These are phyloP conservation scores for Drosophila santomea DNA, from an alignment of 1,140 invertebrate genomes.

Conservation along the genomic window DNA sequence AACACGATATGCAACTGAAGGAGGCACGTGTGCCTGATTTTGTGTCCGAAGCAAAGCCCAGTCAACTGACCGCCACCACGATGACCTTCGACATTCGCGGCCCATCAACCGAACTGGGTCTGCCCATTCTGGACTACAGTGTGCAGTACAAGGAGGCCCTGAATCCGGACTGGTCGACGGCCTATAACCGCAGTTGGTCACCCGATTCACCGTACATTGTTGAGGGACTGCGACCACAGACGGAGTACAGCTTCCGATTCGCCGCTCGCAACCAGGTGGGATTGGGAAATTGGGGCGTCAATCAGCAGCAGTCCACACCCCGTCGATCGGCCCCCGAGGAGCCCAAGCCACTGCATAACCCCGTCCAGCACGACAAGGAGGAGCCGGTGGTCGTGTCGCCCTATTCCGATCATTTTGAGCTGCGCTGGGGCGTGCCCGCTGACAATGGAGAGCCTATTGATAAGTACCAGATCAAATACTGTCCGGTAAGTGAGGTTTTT, in stretches of 20 bases:
- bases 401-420: slow-evolving; percentile 91
- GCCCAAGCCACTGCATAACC: slow-evolving; percentile 80
- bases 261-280: slow-evolving; percentile 94
- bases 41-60: slow-evolving; percentile 86
- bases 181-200: slow-evolving; percentile 91
- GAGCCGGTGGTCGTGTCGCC: slow-evolving; percentile 83
- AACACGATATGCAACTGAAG: slow-evolving; percentile 89
- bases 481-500: slow-evolving; percentile 87
- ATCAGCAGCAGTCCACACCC: slow-evolving; percentile 86
- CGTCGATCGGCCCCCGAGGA: slow-evolving; percentile 85
- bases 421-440: slow-evolving; percentile 92
- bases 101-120: slow-evolving; percentile 89
- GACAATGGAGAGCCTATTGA: slow-evolving; percentile 96
- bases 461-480: slow-evolving; percentile 92
- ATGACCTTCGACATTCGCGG: slow-evolving; percentile 91
- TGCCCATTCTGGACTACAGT: slow-evolving; percentile 89
- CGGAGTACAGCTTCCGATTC: slow-evolving; percentile 93
- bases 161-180: slow-evolving; percentile 88
- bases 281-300: slow-evolving; percentile 89
- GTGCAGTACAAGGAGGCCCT: slow-evolving; percentile 90
- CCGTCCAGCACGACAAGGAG: slow-evolving; percentile 77
- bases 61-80: slow-evolving; percentile 92
- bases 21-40: slow-evolving; percentile 88
- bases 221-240: slow-evolving; percentile 92
- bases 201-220: slow-evolving; percentile 90